Evolutionary conservation across 2,113 vertebrate species (phyloP).

Genomic region (Petroica traversi): DNA sequence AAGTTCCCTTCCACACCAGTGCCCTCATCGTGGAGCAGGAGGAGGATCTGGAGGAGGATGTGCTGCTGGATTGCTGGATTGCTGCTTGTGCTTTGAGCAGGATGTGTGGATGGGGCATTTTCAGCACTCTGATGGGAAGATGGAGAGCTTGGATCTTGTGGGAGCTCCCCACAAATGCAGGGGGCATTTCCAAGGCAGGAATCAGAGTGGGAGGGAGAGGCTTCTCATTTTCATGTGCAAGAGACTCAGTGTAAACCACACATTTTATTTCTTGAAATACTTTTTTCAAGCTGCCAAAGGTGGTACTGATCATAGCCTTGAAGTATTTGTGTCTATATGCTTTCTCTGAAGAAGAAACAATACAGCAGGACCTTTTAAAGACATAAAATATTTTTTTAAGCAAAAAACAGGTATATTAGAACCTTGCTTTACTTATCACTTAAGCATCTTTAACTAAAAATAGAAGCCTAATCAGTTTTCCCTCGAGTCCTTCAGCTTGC

Average conservation of each 20-base stretch:
- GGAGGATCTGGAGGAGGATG: not conserved
- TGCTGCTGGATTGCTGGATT: not conserved
- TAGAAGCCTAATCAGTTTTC: conserved; percentile 4
- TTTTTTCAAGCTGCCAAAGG: not conserved
- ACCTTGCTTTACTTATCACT: not conserved
- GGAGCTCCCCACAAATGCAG: rapidly evolving
- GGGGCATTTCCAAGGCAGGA: not conserved
- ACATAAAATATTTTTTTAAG: not conserved
- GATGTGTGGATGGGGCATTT: not conserved
- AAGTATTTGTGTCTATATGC: not conserved
- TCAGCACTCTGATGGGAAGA: not conserved
- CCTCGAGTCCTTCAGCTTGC: not conserved
- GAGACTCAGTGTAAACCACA: not conserved
- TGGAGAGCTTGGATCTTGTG: not conserved
- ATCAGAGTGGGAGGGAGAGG: not conserved
- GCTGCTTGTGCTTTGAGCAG: no score
- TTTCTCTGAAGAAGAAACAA: not conserved
- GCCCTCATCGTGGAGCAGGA: not conserved
- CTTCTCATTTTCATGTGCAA: not conserved
- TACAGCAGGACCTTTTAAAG: not conserved
- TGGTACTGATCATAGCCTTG: not conserved
- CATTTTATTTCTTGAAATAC: not conserved
- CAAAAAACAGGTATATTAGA: not conserved
- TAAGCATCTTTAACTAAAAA: conserved; percentile 23
- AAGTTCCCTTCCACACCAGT: not conserved